phyloP scores from a whole-genome alignment of 2,888 invertebrate genomes.

The Margaritifera margaritifera region DNA sequence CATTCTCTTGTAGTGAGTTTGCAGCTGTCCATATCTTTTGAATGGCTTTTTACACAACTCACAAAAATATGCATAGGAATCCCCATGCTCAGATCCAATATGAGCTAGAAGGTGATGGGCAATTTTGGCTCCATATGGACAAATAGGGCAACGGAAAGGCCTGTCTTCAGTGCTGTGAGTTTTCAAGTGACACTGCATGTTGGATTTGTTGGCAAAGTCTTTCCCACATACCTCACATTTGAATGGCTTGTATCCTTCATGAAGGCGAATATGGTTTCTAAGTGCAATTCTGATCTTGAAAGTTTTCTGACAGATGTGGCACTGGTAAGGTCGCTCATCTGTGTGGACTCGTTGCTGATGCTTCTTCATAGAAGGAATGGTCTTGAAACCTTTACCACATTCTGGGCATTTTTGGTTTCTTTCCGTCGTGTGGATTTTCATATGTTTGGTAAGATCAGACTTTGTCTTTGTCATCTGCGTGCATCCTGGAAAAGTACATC shows the following conservation, averaged over 20 bases:
- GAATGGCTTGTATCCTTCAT: conserved; percentile 46
- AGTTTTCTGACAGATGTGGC: conserved; percentile 46
- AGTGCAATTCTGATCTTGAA: conserved; percentile 48
- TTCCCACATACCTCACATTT: conserved; percentile 48
- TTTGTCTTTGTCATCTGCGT: conserved; percentile 48
- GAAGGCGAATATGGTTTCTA: conserved; percentile 41
- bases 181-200: conserved; percentile 44
- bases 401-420: conserved; percentile 38
- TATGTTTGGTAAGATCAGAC: conserved; percentile 55
- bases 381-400: conserved; percentile 48
- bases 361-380: conserved; percentile 32
- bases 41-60: conserved; percentile 57
- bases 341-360: conserved; percentile 40
- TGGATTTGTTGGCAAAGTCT: conserved; percentile 33
- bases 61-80: conserved; percentile 53
- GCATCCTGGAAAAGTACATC: conserved; percentile 52
- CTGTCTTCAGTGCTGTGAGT: conserved; percentile 45
- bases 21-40: conserved; percentile 44
- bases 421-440: conserved; percentile 43
- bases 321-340: conserved; percentile 37
- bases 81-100: conserved; percentile 51
- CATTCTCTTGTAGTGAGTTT: conserved; percentile 45
- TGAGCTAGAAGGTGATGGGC: conserved; percentile 49
- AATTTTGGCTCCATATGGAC: conserved; percentile 49
- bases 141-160: conserved; percentile 53